Conservation (phyloP, 2,888 invertebrate species). For the Drosophila koepferae region DNA sequence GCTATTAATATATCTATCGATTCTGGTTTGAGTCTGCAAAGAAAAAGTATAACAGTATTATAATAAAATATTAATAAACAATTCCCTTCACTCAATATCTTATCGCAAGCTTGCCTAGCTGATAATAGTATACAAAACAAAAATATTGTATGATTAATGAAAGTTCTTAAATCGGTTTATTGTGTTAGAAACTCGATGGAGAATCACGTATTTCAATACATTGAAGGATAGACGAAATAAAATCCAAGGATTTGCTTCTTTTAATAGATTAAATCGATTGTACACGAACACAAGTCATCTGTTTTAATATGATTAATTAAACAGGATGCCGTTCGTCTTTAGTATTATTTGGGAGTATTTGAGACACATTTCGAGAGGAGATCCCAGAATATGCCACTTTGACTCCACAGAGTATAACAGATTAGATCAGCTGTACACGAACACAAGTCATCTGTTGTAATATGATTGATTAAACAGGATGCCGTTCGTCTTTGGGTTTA, state of each 20-base stretch:
- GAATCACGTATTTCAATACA: conserved; percentile 4
- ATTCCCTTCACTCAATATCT: conserved; percentile 34
- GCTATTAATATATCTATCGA: conserved; percentile 97
- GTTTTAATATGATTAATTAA: too few relatives aligned
- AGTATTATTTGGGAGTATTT: conserved; percentile 13
- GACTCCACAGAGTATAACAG: too few relatives aligned
- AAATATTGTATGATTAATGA: conserved; percentile 12
- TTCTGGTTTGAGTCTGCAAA: conserved; percentile 91
- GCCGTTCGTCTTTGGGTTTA: too few relatives aligned
- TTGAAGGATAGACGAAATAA: neutral
- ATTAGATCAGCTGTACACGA: too few relatives aligned
- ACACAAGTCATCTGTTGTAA: too few relatives aligned
- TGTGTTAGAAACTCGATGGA: neutral
- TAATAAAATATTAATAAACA: conserved; percentile 23
- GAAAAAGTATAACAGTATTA: conserved; percentile 7
- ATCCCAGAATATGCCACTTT: too few relatives aligned
- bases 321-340: conserved; percentile 23
- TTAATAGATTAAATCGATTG: too few relatives aligned
- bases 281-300: too few relatives aligned
- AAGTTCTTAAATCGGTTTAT: neutral
- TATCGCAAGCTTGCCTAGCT: conserved; percentile 38
- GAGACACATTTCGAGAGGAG: too few relatives aligned
- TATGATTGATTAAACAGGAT: too few relatives aligned
- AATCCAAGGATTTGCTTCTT: neutral
- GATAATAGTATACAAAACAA: conserved; percentile 30